These are phyloP conservation scores for Monodelphis domestica DNA, from an alignment of 2,797 vertebrate genomes.

Conservation along the genomic window DNA sequence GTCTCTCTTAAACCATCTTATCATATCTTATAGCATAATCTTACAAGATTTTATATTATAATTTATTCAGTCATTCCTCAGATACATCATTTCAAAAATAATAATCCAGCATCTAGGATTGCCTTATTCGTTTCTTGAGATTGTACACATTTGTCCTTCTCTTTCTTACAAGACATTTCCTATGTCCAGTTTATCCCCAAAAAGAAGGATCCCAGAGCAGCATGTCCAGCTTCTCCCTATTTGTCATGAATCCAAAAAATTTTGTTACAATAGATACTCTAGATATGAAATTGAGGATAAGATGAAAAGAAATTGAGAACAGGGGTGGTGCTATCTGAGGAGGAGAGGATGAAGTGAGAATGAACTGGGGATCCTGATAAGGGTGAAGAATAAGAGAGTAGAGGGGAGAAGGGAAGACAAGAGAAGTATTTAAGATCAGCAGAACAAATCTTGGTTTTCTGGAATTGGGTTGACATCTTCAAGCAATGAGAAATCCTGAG, in stretches of 20 bases:
- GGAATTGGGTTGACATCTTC: background rate
- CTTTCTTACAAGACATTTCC: background rate
- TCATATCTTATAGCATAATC: background rate
- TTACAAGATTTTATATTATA: background rate
- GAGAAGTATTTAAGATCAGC: background rate
- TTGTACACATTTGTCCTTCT: background rate
- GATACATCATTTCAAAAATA: background rate
- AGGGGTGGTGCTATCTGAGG: background rate
- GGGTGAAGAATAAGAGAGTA: background rate
- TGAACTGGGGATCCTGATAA: background rate
- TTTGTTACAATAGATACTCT: background rate
- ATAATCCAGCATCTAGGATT: background rate
- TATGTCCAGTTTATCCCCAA: background rate
- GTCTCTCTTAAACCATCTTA: background rate
- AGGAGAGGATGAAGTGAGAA: background rate
- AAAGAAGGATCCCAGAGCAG: background rate
- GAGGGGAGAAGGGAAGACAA: background rate
- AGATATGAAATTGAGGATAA: background rate
- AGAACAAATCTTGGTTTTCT: no score
- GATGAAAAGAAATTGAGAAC: background rate
- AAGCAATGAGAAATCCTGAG: background rate
- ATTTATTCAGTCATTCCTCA: background rate
- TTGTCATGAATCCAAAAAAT: background rate
- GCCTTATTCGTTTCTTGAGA: background rate
- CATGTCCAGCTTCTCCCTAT: background rate